Percentiles rank a stretch among this genome's conserved stretches.
Conservation (phyloP, 1,140 invertebrate species). For the Neodiprion pinetum region DNA sequence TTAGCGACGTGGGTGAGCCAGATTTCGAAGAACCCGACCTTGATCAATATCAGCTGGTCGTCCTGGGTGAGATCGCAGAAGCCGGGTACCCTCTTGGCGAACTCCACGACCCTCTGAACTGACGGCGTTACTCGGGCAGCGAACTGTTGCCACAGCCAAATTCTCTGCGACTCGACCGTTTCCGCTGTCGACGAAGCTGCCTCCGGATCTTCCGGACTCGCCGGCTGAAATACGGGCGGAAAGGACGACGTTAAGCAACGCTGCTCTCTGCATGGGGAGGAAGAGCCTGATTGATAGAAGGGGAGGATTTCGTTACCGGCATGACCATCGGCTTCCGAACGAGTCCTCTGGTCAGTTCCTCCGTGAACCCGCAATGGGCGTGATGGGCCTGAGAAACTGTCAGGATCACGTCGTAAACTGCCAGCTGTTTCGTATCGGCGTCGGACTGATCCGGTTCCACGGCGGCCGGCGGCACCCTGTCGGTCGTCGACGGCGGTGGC, state of each 20-base stretch:
- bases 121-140: constrained; percentile 81
- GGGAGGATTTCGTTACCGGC: constrained; percentile 59
- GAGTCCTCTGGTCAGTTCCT: constrained; percentile 79
- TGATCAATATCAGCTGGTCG: constrained; percentile 93
- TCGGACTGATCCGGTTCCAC: constrained; percentile 60
- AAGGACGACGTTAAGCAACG: background rate
- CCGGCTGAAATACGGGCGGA: constrained; percentile 49
- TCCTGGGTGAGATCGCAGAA: constrained; percentile 89
- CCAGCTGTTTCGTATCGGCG: constrained; percentile 67
- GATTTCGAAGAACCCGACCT: constrained; percentile 96
- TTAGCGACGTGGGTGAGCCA: constrained; percentile 90
- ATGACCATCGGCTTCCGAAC: constrained; percentile 77
- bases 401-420: constrained; percentile 86
- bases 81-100: constrained; percentile 90
- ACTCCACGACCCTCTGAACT: constrained; percentile 92
- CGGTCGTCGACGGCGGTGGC: constrained; percentile 45
- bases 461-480: constrained; percentile 49
- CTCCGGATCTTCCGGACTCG: constrained; percentile 61
- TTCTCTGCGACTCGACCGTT: constrained; percentile 71
- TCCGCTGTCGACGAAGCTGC: constrained; percentile 74
- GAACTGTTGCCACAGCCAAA: constrained; percentile 81
- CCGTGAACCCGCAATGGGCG: constrained; percentile 88
- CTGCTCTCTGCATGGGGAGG: background rate
- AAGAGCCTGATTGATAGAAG: background rate
- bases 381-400: constrained; percentile 91